Percentiles rank a stretch among this genome's conserved stretches.
These are phyloP conservation scores for Furcula furcula DNA, from an alignment of 2,888 invertebrate species.

Conservation along the genomic window DNA sequence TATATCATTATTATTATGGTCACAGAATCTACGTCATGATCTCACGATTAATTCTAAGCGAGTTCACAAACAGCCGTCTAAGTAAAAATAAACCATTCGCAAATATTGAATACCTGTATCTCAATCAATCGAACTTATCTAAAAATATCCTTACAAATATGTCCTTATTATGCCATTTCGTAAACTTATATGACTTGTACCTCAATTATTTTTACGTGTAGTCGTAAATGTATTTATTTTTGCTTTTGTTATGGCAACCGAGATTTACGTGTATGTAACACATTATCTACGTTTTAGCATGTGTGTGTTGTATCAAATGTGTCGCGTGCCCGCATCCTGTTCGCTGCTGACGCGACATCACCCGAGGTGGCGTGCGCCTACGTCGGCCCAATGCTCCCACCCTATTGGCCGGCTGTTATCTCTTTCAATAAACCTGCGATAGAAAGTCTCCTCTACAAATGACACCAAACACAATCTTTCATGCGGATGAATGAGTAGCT, in stretches of 20 bases:
- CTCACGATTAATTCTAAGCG: slow-evolving; percentile 27
- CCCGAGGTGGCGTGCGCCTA: slow-evolving; percentile 62
- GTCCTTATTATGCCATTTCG: no score
- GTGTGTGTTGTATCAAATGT: slow-evolving; percentile 37
- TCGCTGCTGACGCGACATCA: slow-evolving; percentile 70
- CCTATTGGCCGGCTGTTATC: slow-evolving; percentile 74
- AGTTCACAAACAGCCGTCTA: slow-evolving; percentile 13
- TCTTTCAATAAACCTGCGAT: slow-evolving; percentile 57
- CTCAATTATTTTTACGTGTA: background rate
- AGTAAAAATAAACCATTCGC: slow-evolving; percentile 6
- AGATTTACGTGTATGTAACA: slow-evolving; percentile 36
- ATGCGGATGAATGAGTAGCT: no score
- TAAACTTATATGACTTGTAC: background rate
- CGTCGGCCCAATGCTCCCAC: slow-evolving; percentile 57
- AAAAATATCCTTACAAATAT: background rate
- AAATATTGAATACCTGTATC: background rate
- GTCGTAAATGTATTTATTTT: slow-evolving; percentile 7
- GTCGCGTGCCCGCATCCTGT: slow-evolving; percentile 73
- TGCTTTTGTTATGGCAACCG: slow-evolving; percentile 37
- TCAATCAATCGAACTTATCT: background rate
- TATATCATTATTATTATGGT: slow-evolving; percentile 18
- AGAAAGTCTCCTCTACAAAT: slow-evolving; percentile 74
- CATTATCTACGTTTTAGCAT: slow-evolving; percentile 19
- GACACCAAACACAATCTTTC: no score
- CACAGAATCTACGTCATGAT: slow-evolving; percentile 20